Percentiles rank a stretch among this genome's conserved stretches.
Evolutionary conservation across 2,888 invertebrate genomes (phyloP).

Genomic region (Plagodis dolabraria): DNA sequence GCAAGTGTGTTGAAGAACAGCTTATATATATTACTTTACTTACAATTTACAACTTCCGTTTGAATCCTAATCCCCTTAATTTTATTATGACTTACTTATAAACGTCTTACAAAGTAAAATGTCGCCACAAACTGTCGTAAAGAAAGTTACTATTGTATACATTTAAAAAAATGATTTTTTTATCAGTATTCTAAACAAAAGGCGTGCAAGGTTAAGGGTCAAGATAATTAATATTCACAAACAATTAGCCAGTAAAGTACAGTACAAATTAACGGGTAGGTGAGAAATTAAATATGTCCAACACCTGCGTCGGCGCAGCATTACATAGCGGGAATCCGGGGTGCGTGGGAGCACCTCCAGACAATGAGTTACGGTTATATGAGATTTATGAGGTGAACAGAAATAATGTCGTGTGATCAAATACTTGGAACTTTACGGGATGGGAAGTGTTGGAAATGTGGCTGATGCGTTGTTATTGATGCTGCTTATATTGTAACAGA

Average conservation of each 20-base stretch:
- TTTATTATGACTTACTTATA: no score
- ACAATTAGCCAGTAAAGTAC: constrained; percentile 16
- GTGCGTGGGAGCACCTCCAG: constrained; percentile 35
- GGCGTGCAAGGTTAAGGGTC: neutral
- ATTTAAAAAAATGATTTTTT: no score
- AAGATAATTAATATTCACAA: constrained; percentile 13
- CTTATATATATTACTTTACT: no score
- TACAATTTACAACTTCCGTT: no score
- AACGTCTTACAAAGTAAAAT: no score
- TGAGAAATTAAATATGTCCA: constrained; percentile 42
- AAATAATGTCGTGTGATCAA: constrained; percentile 15
- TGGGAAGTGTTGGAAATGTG: neutral
- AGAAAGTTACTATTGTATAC: no score
- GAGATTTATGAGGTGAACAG: constrained; percentile 25
- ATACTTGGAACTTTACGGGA: constrained; percentile 9
- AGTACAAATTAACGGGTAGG: constrained; percentile 45
- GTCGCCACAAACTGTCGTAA: no score
- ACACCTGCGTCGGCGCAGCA: constrained; percentile 38
- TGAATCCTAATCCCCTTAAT: no score
- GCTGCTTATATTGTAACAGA: no score
- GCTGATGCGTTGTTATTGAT: neutral
- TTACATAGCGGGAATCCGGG: constrained; percentile 34
- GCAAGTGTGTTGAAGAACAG: no score
- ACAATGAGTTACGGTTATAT: constrained; percentile 36
- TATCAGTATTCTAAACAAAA: neutral